Evolutionary conservation across 2,797 vertebrate genomes (phyloP).

Genomic region (Siniperca scherzeri): DNA sequence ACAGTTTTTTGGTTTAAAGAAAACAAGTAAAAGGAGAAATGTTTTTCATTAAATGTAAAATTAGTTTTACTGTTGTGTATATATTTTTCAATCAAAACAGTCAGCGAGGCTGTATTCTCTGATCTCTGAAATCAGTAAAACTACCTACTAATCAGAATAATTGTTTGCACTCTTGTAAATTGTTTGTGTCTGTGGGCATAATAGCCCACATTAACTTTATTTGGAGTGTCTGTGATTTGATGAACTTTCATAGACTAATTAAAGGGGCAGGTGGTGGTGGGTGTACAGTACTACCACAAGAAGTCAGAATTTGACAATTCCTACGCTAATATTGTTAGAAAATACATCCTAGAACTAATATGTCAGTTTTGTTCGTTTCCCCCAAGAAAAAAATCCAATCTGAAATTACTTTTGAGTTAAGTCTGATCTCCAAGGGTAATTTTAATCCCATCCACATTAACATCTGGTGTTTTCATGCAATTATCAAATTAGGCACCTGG

Average conservation of each 20-base stretch:
- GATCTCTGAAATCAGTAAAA: background rate
- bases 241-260: background rate
- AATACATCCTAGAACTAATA: background rate
- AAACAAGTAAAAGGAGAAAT: background rate
- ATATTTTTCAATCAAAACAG: background rate
- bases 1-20: background rate
- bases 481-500: constrained; percentile 44
- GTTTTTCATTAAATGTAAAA: background rate
- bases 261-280: background rate
- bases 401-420: constrained; percentile 14
- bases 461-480: constrained; percentile 49
- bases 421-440: constrained; percentile 26
- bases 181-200: background rate
- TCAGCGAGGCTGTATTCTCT: background rate
- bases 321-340: background rate
- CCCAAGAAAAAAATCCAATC: background rate
- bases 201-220: background rate
- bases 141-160: background rate
- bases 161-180: background rate
- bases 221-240: background rate
- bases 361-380: constrained; percentile 13
- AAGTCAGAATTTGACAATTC: background rate
- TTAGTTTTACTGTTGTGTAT: background rate
- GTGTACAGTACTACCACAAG: background rate
- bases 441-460: constrained; percentile 17